Percentiles rank a stretch among this genome's conserved stretches.
phyloP scores from a whole-genome alignment of 2,797 vertebrate species.

The Salarias fasciatus region DNA sequence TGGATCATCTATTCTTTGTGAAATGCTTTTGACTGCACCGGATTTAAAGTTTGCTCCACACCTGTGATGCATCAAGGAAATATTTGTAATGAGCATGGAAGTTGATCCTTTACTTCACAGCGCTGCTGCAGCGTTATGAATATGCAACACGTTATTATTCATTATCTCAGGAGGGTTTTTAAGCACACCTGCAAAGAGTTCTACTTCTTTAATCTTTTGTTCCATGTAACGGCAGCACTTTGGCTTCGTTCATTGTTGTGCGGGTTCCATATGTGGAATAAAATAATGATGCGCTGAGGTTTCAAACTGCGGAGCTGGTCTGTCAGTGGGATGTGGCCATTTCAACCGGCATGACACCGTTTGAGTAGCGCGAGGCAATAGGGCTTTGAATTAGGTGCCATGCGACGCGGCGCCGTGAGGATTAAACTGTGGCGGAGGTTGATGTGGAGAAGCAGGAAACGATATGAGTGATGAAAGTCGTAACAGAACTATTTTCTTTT shows the following conservation, averaged over 20 bases:
- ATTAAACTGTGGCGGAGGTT: slow-evolving; percentile 40
- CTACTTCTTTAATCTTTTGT: slow-evolving; percentile 8
- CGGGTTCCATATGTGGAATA: slow-evolving; percentile 14
- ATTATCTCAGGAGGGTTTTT: slow-evolving; percentile 18
- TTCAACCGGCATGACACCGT: slow-evolving; percentile 31
- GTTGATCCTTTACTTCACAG: slow-evolving; percentile 7
- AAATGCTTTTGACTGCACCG: slow-evolving; percentile 4
- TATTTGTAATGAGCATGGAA: slow-evolving; percentile 23
- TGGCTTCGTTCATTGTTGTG: slow-evolving; percentile 12
- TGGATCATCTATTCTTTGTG: neutral
- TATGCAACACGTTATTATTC: slow-evolving; percentile 16
- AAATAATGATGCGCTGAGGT: slow-evolving; percentile 14
- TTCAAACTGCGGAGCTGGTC: slow-evolving; percentile 29
- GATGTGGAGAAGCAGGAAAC: slow-evolving; percentile 49
- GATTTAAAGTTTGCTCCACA: slow-evolving; percentile 23
- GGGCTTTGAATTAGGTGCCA: slow-evolving; percentile 37
- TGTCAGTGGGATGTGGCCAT: slow-evolving; percentile 22
- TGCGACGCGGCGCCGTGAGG: slow-evolving; percentile 2
- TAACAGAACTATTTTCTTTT: slow-evolving; percentile 46
- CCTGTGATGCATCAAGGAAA: neutral
- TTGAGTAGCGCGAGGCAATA: slow-evolving; percentile 29
- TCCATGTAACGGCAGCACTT: slow-evolving; percentile 13
- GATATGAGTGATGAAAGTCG: slow-evolving; percentile 52
- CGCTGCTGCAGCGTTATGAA: slow-evolving; percentile 5
- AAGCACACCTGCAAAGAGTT: slow-evolving; percentile 34